phyloP scores from a whole-genome alignment of 2,888 invertebrate genomes.

The Acronicta psi region DNA sequence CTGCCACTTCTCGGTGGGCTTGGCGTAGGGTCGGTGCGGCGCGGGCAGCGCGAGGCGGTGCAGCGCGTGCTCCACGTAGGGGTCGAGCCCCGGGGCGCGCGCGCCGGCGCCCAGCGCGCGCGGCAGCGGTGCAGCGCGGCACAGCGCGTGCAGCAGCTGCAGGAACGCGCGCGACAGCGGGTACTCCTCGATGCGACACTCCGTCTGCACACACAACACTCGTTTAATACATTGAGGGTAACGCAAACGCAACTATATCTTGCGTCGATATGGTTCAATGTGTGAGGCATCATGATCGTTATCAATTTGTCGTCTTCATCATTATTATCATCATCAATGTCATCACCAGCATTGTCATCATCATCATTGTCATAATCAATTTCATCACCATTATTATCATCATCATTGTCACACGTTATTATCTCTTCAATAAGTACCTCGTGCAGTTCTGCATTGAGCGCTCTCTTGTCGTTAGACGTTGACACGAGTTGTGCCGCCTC shows the following conservation, averaged over 20 bases:
- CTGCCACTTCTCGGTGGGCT: constrained; percentile 92
- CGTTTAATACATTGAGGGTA: no score
- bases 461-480: constrained; percentile 90
- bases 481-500: constrained; percentile 94
- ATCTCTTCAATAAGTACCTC: constrained; percentile 89
- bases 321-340: no score
- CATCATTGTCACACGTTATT: no score
- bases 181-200: constrained; percentile 96
- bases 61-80: constrained; percentile 94
- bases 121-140: constrained; percentile 92
- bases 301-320: no score
- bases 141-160: constrained; percentile 92
- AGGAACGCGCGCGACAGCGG: constrained; percentile 95
- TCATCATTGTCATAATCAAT: no score
- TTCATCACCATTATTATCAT: no score
- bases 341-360: no score
- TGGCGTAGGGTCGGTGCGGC: constrained; percentile 93
- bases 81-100: constrained; percentile 95
- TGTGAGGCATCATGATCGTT: no score
- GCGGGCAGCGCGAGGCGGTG: constrained; percentile 95
- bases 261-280: no score
- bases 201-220: constrained; percentile 88
- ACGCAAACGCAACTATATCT: no score
- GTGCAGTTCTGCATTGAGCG: constrained; percentile 95
- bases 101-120: constrained; percentile 94